Percentiles rank a stretch among this genome's conserved stretches.
Conservation (phyloP, 2,888 invertebrate genomes). For the Amphipyra berbera region DNA sequence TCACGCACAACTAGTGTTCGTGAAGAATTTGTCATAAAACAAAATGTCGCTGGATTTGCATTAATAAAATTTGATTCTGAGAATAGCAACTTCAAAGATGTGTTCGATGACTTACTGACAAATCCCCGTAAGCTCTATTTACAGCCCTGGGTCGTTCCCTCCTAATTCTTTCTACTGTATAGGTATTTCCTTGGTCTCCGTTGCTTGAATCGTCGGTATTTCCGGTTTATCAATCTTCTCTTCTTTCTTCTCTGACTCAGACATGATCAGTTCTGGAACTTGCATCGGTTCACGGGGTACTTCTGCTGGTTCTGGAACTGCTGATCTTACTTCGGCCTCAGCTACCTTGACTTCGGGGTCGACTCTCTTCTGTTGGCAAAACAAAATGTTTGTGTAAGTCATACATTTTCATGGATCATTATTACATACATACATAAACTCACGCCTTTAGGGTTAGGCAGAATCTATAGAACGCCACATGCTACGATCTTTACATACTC, state of each 20-base stretch:
- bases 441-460: no score
- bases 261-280: conserved; percentile 84
- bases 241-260: conserved; percentile 77
- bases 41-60: background rate
- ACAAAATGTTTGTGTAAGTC: background rate
- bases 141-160: conserved; percentile 13
- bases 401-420: no score
- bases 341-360: conserved; percentile 66
- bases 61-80: background rate
- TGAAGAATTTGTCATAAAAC: background rate
- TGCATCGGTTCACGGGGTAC: conserved; percentile 71
- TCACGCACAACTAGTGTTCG: background rate
- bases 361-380: conserved; percentile 64
- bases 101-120: background rate
- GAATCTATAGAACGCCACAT: no score
- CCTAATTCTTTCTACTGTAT: conserved; percentile 22
- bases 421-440: no score
- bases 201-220: conserved; percentile 61
- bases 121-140: conserved; percentile 1
- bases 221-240: conserved; percentile 68
- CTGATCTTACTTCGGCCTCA: conserved; percentile 58
- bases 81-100: background rate
- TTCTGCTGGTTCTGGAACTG: conserved; percentile 60
- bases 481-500: no score
- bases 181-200: conserved; percentile 44